phyloP scores from a whole-genome alignment of 2,113 vertebrate species.

The Crotalus helleri region DNA sequence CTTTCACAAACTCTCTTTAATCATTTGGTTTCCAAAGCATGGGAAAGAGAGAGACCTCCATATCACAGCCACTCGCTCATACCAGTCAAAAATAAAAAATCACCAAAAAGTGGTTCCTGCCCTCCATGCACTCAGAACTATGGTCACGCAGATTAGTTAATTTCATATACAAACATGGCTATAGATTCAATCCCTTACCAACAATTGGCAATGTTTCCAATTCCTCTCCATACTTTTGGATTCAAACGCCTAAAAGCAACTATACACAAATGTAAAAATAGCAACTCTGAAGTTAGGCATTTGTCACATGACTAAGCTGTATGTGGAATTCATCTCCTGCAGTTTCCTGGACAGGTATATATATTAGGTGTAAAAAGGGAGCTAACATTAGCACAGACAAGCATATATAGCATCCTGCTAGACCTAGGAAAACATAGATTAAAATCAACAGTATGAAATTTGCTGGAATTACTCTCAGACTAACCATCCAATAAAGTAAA shows the following conservation, averaged over 20 bases:
- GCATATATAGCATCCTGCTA: background rate
- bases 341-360: background rate
- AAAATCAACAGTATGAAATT: background rate
- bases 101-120: background rate
- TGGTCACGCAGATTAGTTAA: background rate
- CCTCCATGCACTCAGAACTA: background rate
- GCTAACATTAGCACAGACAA: background rate
- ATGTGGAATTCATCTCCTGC: background rate
- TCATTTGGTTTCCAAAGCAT: background rate
- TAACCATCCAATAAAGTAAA: background rate
- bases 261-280: background rate
- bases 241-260: background rate
- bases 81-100: background rate
- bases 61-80: background rate
- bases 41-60: background rate
- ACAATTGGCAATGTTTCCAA: background rate
- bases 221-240: background rate
- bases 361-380: background rate
- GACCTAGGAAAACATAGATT: background rate
- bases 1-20: background rate
- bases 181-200: background rate
- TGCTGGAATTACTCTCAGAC: background rate
- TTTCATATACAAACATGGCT: background rate
- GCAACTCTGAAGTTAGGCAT: background rate
- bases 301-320: background rate